phyloP scores from a whole-genome alignment of 1,140 invertebrate species.

The Caenorhabditis elegans region DNA sequence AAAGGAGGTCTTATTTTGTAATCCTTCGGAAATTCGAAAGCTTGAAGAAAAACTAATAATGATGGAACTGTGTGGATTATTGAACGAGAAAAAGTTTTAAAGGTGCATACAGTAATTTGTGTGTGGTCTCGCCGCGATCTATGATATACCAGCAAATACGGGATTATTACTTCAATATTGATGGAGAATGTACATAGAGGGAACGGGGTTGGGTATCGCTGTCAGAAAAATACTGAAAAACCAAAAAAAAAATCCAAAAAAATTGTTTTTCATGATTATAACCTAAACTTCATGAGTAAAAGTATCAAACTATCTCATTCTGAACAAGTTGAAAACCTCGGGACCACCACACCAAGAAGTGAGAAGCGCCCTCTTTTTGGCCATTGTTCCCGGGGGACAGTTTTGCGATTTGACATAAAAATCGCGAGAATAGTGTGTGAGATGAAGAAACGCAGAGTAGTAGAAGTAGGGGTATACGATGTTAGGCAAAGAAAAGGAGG shows the following conservation, averaged over 20 bases:
- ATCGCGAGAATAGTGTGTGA: background rate
- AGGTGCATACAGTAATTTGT: too few species aligned
- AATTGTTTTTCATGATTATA: too few species aligned
- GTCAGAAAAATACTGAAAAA: too few species aligned
- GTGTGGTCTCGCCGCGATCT: too few species aligned
- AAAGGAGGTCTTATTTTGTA: background rate
- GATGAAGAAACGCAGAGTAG: background rate
- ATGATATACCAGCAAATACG: too few species aligned
- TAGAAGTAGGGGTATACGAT: background rate
- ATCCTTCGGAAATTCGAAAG: too few species aligned
- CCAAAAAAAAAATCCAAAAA: too few species aligned
- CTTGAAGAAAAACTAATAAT: background rate
- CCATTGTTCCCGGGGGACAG: background rate
- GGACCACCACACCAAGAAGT: background rate
- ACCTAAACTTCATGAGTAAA: too few species aligned
- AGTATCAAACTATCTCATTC: background rate
- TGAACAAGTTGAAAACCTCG: background rate
- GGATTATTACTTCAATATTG: too few species aligned
- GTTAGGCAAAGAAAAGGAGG: background rate
- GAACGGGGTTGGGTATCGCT: too few species aligned
- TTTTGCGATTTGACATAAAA: constrained; percentile 32
- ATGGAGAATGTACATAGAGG: too few species aligned
- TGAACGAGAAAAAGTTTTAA: background rate
- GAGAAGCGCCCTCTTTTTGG: background rate
- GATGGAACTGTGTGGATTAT: background rate